Percentiles rank a stretch among this genome's conserved stretches.
phyloP scores from a whole-genome alignment of 1,140 invertebrate species.

The Tribolium castaneum region DNA sequence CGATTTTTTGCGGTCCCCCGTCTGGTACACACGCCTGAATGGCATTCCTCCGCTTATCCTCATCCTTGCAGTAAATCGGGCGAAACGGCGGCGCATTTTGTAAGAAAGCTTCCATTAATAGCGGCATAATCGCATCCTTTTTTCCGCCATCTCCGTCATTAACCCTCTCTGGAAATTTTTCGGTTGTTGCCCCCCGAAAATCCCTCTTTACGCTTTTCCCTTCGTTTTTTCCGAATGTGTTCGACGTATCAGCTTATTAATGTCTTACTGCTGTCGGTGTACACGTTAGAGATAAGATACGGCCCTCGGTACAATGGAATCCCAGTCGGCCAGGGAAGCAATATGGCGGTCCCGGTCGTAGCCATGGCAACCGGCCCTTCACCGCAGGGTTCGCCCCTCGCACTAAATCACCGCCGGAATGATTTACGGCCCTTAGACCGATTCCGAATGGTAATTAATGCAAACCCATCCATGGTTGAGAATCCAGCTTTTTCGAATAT shows the following conservation, averaged over 20 bases:
- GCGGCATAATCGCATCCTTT: neutral
- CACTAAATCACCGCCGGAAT: conserved; percentile 43
- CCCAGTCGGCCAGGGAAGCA: conserved; percentile 48
- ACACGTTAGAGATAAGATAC: conserved; percentile 55
- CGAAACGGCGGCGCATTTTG: neutral
- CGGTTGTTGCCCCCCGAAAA: neutral
- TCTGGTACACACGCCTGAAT: neutral
- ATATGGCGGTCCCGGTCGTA: conserved; percentile 52
- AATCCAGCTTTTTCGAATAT: neutral
- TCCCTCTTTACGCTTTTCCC: neutral
- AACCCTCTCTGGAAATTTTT: neutral
- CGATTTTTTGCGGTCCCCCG: neutral
- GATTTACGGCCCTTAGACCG: conserved; percentile 43
- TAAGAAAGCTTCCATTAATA: neutral
- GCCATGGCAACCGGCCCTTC: conserved; percentile 53
- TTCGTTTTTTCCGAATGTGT: conserved; percentile 25
- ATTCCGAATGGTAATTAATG: conserved; percentile 42
- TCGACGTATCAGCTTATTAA: conserved; percentile 51
- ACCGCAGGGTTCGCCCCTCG: conserved; percentile 50
- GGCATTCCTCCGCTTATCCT: neutral
- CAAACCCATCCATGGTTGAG: neutral
- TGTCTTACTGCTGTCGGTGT: conserved; percentile 51
- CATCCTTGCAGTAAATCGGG: neutral
- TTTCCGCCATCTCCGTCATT: neutral
- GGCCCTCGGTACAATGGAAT: conserved; percentile 50